Evolutionary conservation across 1,140 invertebrate species (phyloP), one percentile per base, ranked within the genome.

Genomic region (Halesus radiatus): DNA sequence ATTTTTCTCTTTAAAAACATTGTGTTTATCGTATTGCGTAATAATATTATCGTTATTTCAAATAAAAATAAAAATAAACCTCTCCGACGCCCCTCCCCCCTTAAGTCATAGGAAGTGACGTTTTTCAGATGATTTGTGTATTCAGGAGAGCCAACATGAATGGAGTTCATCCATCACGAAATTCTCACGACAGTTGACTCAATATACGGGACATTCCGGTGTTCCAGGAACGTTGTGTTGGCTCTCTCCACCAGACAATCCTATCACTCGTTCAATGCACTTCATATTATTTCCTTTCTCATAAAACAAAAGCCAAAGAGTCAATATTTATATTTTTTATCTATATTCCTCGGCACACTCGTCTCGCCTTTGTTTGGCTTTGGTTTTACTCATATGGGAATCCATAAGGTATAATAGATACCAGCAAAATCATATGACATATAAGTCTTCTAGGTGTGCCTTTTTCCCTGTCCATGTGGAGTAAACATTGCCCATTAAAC

Each of bases 271-370:
- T 64, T 52, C 20, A 52, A 70, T 37, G 66, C 76, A 73, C 53
- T 73, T 16, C 60, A 26, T n/a, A 73, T 74, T 74, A 81, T 74
- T 77, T 81, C 79, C 73, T 80, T 58, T 80, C 37, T 45, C 75
- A 13, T 81, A 54, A 81, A 81, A 81, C 80, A 81, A 81, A 75
- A 78, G 80, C 54, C 64, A 60, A 29, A 72, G 68, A 50, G 68
- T 72, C 68, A 81, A 81, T 77, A 81, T 81, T 78, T 54, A 81
- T 53, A 78, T 64, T 77, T 70, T 81, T 80, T 78, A 77, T 81
- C 72, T 74, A 15, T 74, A 72, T 22, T 37, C 62, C n/a, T 18
- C 68, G 32, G 20, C 32, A 22, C 53, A 68, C 76, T 23, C 7
- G 64, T 29, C 62, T 22, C 37, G 60, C 80, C 76, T 78, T 81